Conservation (phyloP, 2,888 invertebrate genomes). For the Andrena hattorfiana region DNA sequence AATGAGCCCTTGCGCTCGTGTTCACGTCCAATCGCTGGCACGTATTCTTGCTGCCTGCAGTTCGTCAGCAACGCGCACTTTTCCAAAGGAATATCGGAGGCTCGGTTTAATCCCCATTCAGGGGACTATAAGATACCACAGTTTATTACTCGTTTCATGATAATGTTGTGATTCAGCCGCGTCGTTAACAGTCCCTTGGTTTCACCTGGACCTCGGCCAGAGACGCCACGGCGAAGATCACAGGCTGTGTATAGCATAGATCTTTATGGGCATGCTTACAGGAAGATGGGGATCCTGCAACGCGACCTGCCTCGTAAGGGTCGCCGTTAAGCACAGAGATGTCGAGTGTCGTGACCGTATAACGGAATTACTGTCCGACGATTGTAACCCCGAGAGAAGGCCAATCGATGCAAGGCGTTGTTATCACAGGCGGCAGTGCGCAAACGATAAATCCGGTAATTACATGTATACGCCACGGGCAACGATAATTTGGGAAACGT, state of each 20-base stretch:
- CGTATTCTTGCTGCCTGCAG: not conserved
- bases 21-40: not conserved
- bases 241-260: constrained; percentile 1
- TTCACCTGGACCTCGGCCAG: not conserved
- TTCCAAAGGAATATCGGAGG: not conserved
- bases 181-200: not conserved
- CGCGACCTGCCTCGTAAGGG: constrained; percentile 77
- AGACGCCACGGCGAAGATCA: not conserved
- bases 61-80: not conserved
- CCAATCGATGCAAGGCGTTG: constrained; percentile 79
- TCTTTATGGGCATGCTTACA: constrained; percentile 52
- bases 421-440: constrained; percentile 78
- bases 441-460: constrained; percentile 79
- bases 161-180: not conserved
- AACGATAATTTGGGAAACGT: not conserved
- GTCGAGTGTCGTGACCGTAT: constrained; percentile 79
- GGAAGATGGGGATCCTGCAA: constrained; percentile 81
- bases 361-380: constrained; percentile 75
- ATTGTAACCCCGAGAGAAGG: constrained; percentile 77
- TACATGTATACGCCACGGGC: constrained; percentile 2
- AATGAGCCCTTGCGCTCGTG: not conserved
- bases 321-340: constrained; percentile 77
- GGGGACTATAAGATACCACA: too few relatives aligned
- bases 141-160: not conserved
- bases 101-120: too few relatives aligned